phyloP scores from a whole-genome alignment of 1,140 invertebrate genomes.

The Sitobion miscanthi region DNA sequence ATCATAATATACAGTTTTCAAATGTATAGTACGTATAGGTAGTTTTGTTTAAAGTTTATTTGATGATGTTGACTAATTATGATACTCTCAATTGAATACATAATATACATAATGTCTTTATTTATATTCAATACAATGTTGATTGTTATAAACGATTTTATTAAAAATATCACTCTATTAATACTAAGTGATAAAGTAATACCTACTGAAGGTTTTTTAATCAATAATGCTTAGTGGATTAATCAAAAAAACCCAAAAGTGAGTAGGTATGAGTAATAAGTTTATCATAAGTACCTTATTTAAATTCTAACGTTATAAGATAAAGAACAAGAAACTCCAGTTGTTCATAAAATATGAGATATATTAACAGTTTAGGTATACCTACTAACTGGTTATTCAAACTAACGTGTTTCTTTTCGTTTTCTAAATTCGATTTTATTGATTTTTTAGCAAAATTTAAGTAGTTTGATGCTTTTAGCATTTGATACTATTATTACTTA shows the following conservation, averaged over 20 bases:
- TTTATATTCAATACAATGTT: background rate
- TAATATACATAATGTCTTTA: no score
- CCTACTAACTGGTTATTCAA: background rate
- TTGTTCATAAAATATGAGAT: constrained; percentile 23
- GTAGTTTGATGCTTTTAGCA: background rate
- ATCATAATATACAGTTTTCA: background rate
- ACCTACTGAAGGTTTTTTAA: background rate
- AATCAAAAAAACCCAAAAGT: background rate
- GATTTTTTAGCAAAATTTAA: background rate
- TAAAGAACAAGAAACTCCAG: constrained; percentile 2
- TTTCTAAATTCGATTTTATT: background rate
- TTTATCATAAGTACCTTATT: background rate
- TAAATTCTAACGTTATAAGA: background rate
- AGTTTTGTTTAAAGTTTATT: background rate
- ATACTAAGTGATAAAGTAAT: background rate
- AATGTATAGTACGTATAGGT: background rate
- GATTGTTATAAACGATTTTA: background rate
- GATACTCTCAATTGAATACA: background rate
- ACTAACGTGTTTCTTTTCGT: background rate
- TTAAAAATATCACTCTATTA: background rate
- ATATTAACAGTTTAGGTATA: background rate
- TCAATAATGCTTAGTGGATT: background rate
- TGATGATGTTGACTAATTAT: background rate
- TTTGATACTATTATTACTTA: background rate
- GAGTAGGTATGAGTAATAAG: background rate